Evolutionary conservation across 2,888 invertebrate genomes (phyloP), one percentile per base, ranked within the genome.

Genomic region (Villa cingulata): DNA sequence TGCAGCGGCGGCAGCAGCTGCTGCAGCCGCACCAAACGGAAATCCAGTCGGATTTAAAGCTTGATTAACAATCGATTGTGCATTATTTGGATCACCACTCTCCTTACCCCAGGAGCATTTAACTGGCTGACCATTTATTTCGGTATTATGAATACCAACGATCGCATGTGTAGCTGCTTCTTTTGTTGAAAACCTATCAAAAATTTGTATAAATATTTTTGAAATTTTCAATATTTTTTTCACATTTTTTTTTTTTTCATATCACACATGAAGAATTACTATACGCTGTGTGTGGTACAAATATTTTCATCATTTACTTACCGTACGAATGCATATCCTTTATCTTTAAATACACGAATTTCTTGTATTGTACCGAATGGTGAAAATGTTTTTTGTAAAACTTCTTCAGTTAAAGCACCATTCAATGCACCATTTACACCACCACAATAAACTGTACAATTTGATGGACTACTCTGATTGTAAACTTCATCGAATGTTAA

Each of bases 91-190:
- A 65, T 92, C 92, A 3, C 90, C 89, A 20, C 91, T 90, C 69
- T 97, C 96, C 72, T 97, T 96, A 49, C 97, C 98, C 98, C 98
- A 98, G 59, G 96, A 96, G 72, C 97, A 97, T 70, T 96, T 96
- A 46, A 97, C 94, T 1, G 86, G 83, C 68, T 95, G 92, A 1
- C 95, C 95, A 69, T 89, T 89, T 57, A 98, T 86, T 63, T 96
- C 95, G 6, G 90, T 89, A 70, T 96, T 97, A 74, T 97, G 95
- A 45, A 96, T 90, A 3, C 91, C 90, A 44, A 95, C 92, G 57
- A 98, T 98, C 53, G 97, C 97, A 70, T 95, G 92, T 42, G 95
- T 91, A 50, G 97, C 97, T 50, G 92, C 87, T 72, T 97, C 96
- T 72, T 98, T 98, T 51, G 90, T 92, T n/a, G 91, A 88, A 75